A percentile compares a stretch with the other conserved stretches of the same genome.
These are phyloP conservation scores for Diploscapter pachys DNA, from an alignment of 1,140 invertebrate species.

Conservation along the genomic window DNA sequence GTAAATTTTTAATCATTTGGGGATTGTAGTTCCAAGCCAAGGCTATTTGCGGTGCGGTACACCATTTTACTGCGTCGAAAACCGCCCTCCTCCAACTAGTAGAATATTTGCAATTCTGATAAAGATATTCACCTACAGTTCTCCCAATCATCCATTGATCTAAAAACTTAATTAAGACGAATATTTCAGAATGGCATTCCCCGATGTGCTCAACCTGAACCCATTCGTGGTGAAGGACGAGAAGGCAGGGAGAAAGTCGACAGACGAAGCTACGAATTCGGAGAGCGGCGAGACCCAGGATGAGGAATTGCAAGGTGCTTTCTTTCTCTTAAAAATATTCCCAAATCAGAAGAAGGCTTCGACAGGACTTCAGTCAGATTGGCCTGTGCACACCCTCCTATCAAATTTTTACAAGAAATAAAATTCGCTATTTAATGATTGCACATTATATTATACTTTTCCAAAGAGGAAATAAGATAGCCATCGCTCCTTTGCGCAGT, in stretches of 20 bases:
- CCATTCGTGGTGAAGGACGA: constrained; percentile 67
- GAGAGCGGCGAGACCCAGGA: constrained; percentile 50
- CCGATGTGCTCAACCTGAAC: constrained; percentile 77
- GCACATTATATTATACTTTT: too few species aligned
- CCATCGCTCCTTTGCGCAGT: too few species aligned
- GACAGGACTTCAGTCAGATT: constrained; percentile 62
- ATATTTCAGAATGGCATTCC: constrained; percentile 75
- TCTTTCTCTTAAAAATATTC: constrained; percentile 48
- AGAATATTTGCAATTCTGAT: too few species aligned
- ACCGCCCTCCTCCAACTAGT: too few species aligned
- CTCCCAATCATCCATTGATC: constrained; percentile 1
- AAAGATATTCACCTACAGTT: too few species aligned
- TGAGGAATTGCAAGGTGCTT: constrained; percentile 48
- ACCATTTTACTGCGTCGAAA: too few species aligned
- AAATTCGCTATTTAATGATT: too few species aligned
- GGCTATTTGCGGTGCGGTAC: too few species aligned
- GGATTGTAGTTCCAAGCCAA: not conserved
- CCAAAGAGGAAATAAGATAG: too few species aligned
- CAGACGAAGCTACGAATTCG: constrained; percentile 48
- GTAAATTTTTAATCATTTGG: constrained; percentile 13
- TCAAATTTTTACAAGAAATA: too few species aligned
- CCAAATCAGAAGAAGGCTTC: constrained; percentile 71
- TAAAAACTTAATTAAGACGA: constrained; percentile 14
- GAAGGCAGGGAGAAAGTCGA: constrained; percentile 36
- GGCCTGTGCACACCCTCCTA: too few species aligned